Conservation (phyloP, 2,113 vertebrate species). For the Tursiops truncatus region DNA sequence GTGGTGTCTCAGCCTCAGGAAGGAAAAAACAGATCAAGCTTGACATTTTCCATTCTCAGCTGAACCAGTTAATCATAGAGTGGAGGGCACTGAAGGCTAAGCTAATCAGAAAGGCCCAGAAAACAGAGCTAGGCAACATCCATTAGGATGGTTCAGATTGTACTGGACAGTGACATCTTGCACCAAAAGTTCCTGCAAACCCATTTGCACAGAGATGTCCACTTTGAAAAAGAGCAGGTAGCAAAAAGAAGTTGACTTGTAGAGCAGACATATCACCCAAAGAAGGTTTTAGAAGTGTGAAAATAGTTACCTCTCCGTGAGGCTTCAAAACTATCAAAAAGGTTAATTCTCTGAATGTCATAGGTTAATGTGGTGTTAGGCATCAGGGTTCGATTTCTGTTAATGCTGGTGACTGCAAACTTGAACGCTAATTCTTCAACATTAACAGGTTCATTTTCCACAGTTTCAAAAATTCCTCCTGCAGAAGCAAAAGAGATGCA, state of each 20-base stretch:
- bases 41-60: constrained; percentile 68
- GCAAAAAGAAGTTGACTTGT: constrained; percentile 18
- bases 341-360: constrained; percentile 98
- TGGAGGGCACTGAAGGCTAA: constrained; percentile 58
- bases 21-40: constrained; percentile 62
- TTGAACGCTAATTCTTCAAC: constrained; percentile 98
- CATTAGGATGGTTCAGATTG: constrained; percentile 12
- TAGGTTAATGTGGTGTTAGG: constrained; percentile 99
- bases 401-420: constrained; percentile 98
- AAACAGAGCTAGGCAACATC: not conserved
- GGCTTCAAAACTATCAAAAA: constrained; percentile 98
- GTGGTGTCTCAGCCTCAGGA: constrained; percentile 52
- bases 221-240: not conserved
- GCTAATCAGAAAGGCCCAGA: constrained; percentile 58
- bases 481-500: constrained; percentile 80
- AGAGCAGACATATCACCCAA: not conserved
- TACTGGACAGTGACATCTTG: not conserved
- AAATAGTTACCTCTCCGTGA: constrained; percentile 93
- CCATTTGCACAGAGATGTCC: not conserved
- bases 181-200: not conserved
- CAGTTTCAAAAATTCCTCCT: constrained; percentile 99
- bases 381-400: constrained; percentile 97
- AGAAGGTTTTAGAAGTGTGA: constrained; percentile 52
- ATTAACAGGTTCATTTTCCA: constrained; percentile 96
- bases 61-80: constrained; percentile 67